Percentiles rank a stretch among this genome's conserved stretches.
phyloP scores from a whole-genome alignment of 2,888 invertebrate species.

The Melinopterus prodromus region DNA sequence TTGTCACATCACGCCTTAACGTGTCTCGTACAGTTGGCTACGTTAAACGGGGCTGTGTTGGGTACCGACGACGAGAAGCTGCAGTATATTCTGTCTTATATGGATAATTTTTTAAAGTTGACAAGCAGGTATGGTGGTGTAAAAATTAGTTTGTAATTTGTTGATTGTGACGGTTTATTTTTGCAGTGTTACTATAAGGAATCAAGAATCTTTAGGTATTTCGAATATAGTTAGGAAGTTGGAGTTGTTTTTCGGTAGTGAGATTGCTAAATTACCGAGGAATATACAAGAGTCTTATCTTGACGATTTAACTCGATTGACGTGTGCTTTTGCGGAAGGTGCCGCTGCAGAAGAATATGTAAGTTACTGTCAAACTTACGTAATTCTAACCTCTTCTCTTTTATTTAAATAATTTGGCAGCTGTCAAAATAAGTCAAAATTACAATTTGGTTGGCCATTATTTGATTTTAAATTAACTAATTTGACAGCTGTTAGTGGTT shows the following conservation, averaged over 20 bases:
- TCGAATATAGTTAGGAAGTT: conserved; percentile 73
- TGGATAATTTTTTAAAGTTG: conserved; percentile 69
- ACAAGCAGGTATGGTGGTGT: conserved; percentile 62
- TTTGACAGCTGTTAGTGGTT: too few relatives aligned
- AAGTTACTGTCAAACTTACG: background rate
- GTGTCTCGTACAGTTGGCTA: conserved; percentile 83
- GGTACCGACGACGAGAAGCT: conserved; percentile 61
- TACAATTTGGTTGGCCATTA: too few relatives aligned
- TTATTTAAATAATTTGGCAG: background rate
- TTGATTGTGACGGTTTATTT: conserved; percentile 12
- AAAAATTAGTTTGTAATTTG: conserved; percentile 7
- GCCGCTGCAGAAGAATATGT: conserved; percentile 73
- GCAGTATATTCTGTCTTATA: conserved; percentile 67
- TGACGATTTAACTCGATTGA: conserved; percentile 69
- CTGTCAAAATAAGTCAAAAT: too few relatives aligned
- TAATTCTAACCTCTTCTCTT: background rate
- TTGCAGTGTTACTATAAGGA: conserved; percentile 66
- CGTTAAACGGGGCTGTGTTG: conserved; percentile 70
- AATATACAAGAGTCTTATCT: conserved; percentile 66
- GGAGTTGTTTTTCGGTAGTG: conserved; percentile 65
- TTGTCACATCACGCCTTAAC: conserved; percentile 81
- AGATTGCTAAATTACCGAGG: conserved; percentile 61
- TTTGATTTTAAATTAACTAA: too few relatives aligned
- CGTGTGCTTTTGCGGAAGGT: conserved; percentile 70
- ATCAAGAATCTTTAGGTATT: conserved; percentile 73